A percentile compares a stretch with the other conserved stretches of the same genome.
Conservation (phyloP, 92 coral and sea anemone species). For the Heteractis magnifica region DNA sequence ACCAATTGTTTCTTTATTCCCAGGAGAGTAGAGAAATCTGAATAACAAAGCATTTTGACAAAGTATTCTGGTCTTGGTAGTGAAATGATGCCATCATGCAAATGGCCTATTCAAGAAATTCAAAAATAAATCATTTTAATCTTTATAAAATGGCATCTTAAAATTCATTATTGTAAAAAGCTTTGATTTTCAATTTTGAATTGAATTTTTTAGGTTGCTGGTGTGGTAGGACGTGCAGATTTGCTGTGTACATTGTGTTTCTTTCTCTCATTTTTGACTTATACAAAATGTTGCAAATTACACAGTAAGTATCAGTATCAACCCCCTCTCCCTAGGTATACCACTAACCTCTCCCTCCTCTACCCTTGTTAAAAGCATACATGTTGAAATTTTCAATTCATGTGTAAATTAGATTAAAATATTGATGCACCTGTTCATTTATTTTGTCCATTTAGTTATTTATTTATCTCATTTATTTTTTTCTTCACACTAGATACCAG, state of each 20-base stretch:
- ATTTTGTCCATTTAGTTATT: conserved; percentile 10
- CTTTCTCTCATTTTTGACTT: conserved; percentile 73
- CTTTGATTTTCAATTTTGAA: background rate
- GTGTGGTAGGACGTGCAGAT: conserved; percentile 93
- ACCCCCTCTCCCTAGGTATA: no score
- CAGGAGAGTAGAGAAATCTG: no score
- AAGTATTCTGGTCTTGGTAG: no score
- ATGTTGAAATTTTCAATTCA: background rate
- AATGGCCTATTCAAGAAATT: no score
- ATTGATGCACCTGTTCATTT: background rate
- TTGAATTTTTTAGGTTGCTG: conserved; percentile 60
- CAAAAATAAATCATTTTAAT: no score
- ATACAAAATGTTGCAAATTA: conserved; percentile 41
- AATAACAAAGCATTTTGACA: no score
- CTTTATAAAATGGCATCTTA: no score
- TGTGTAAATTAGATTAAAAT: background rate
- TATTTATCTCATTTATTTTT: background rate
- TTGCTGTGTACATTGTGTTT: conserved; percentile 69
- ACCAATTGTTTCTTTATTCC: no score
- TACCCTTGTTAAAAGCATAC: background rate
- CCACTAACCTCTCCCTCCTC: no score
- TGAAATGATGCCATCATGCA: no score
- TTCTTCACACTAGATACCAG: background rate
- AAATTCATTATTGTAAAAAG: no score
- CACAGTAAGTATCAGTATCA: conserved; percentile 25